A percentile compares a stretch with the other conserved stretches of the same genome.
Conservation (phyloP, 2,113 vertebrate genomes). For the Eclectus roratus region DNA sequence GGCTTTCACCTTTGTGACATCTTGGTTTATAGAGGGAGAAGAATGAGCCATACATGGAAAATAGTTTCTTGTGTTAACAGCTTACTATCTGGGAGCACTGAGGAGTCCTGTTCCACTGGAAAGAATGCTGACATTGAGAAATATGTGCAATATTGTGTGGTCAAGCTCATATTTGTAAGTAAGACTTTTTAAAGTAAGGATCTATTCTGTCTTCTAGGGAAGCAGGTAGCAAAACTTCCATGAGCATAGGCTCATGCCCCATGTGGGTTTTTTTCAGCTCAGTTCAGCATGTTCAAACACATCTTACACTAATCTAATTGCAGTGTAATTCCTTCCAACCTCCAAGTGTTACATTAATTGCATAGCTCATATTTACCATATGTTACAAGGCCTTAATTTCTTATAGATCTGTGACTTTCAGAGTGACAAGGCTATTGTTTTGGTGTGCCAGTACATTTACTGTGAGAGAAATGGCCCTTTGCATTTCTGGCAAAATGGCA, state of each 20-base stretch:
- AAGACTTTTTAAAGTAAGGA: neutral
- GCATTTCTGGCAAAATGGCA: neutral
- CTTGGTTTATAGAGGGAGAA: neutral
- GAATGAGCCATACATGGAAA: neutral
- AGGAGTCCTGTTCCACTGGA: neutral
- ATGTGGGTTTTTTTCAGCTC: neutral
- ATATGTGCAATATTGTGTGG: fast-evolving
- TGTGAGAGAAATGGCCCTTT: neutral
- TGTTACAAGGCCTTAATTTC: neutral
- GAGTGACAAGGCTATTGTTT: constrained; percentile 36
- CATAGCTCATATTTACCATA: neutral
- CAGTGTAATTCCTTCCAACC: constrained; percentile 3
- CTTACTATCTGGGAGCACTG: neutral
- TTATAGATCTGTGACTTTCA: constrained; percentile 4
- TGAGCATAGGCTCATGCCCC: neutral
- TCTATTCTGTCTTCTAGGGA: neutral
- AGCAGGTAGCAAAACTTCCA: neutral
- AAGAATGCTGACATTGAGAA: neutral
- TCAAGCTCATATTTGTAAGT: neutral
- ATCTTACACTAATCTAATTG: constrained; percentile 31
- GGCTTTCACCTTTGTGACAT: neutral
- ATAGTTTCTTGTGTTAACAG: neutral
- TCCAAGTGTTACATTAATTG: constrained; percentile 24
- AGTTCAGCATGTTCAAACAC: neutral
- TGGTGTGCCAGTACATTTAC: neutral